A percentile compares a stretch with the other conserved stretches of the same genome.
phyloP scores from a whole-genome alignment of 1,140 invertebrate species.

The Argopecten irradians region DNA sequence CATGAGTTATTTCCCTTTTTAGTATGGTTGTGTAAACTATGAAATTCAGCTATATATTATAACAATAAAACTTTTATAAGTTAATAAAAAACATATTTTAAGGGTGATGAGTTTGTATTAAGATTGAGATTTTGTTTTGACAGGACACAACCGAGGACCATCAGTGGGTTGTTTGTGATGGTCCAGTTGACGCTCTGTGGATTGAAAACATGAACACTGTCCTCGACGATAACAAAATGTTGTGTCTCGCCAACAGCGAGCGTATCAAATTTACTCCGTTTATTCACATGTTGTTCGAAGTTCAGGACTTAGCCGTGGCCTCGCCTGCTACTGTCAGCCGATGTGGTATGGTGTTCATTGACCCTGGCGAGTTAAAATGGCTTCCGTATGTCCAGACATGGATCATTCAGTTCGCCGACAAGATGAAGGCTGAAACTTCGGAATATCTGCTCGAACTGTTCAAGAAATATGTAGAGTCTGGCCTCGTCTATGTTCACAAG shows the following conservation, averaged over 20 bases:
- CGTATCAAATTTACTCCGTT: conserved; percentile 77
- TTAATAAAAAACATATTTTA: no score
- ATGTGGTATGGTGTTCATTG: conserved; percentile 79
- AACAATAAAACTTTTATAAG: no score
- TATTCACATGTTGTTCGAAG: conserved; percentile 79
- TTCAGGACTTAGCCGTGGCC: conserved; percentile 77
- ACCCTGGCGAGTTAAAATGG: conserved; percentile 77
- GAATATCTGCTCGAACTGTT: conserved; percentile 82
- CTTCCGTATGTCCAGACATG: conserved; percentile 76
- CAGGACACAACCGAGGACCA: conserved; percentile 75
- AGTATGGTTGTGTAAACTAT: no score
- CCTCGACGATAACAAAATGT: conserved; percentile 80
- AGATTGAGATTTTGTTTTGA: no score
- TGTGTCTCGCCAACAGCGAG: conserved; percentile 78
- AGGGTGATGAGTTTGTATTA: no score
- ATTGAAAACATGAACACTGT: conserved; percentile 79
- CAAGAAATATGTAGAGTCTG: conserved; percentile 81
- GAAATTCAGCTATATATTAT: no score
- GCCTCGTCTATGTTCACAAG: conserved; percentile 83
- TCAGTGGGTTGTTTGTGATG: conserved; percentile 78
- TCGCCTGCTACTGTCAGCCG: conserved; percentile 78
- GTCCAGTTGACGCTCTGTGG: conserved; percentile 78
- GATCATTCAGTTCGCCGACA: conserved; percentile 63
- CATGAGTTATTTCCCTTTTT: no score
- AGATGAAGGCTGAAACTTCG: conserved; percentile 66